Conservation (phyloP, 2,888 invertebrate species). For the Himalopsyche anomala region DNA sequence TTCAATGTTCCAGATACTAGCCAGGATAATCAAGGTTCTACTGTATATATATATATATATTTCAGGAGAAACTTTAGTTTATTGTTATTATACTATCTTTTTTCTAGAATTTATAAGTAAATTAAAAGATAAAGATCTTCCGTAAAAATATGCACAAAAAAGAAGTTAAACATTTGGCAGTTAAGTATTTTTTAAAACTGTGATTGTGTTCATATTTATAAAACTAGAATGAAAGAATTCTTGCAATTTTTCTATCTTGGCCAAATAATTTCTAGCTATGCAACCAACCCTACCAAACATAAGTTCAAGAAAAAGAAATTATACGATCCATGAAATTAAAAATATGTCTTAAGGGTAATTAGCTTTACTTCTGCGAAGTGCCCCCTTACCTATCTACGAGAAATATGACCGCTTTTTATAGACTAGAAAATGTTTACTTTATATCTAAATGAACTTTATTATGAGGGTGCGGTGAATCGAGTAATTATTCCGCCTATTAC, state of each 20-base stretch:
- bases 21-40: no score
- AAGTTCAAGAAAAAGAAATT: slow-evolving; percentile 64
- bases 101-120: no score
- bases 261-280: background rate
- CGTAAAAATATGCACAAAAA: no score
- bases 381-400: slow-evolving; percentile 29
- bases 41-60: no score
- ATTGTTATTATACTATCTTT: no score
- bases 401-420: slow-evolving; percentile 52
- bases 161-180: no score
- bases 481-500: background rate
- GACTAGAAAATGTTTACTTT: slow-evolving; percentile 52
- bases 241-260: background rate
- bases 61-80: no score
- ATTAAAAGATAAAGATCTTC: no score
- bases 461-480: background rate
- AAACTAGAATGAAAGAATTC: no score
- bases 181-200: no score
- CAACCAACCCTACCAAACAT: slow-evolving; percentile 52
- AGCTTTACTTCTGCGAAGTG: slow-evolving; percentile 70
- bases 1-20: no score
- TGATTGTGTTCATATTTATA: no score
- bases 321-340: slow-evolving; percentile 78
- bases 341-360: slow-evolving; percentile 80
- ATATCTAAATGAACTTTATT: slow-evolving; percentile 57